Evolutionary conservation across 2,888 invertebrate genomes (phyloP), one percentile per base, ranked within the genome.

Genomic region (Mesorhabditis sp.): DNA sequence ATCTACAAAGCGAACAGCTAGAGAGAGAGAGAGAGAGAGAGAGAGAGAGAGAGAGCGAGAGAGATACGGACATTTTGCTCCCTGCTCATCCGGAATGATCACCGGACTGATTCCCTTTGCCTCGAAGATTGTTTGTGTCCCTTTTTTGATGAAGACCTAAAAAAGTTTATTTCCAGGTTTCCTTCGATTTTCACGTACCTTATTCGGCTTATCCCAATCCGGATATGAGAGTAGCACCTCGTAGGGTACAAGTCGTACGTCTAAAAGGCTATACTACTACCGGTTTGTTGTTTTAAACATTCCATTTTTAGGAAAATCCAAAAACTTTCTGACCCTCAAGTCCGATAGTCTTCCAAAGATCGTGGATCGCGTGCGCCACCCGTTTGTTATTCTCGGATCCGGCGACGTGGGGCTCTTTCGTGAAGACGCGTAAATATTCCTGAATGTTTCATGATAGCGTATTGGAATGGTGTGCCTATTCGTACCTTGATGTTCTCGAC

Each of bases 201-300:
- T 70, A 64, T 85, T 84, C 0, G 84, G 85, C 5, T 72, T 72
- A 6, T 77, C 73, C 67, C 77, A 83, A 70, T 85, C 76, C 4
- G 85, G 85, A 70, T 85, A 85, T 6, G 80, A 80, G 4, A 85
- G 76, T 4, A 85, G 74, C 5, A 85, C 85, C 64, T 82, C 80
- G 76, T 85, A 85, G 28, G 81, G 75, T 28, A 74, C 62, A 2
- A 75, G 76, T 65, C 76, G 80, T 13, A 81, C 81, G 67, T 80
- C 80, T 76, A 45, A 65, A 72, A 62, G 1, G 28, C 28, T 2
- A 28, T 28, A 2, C 28, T 63, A 65, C 66, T 43, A 73, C 73
- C 41, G 73, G 77, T 6, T 77, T 75, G 50, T 64, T 4, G 13
- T 5, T 13, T 45, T 50, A 15, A 7, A 2, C n/a, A 13, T 58